Base-by-base conservation (phyloP, 2,888 invertebrate genomes). In the Pseudococcus jackbeardsleyi region DNA sequence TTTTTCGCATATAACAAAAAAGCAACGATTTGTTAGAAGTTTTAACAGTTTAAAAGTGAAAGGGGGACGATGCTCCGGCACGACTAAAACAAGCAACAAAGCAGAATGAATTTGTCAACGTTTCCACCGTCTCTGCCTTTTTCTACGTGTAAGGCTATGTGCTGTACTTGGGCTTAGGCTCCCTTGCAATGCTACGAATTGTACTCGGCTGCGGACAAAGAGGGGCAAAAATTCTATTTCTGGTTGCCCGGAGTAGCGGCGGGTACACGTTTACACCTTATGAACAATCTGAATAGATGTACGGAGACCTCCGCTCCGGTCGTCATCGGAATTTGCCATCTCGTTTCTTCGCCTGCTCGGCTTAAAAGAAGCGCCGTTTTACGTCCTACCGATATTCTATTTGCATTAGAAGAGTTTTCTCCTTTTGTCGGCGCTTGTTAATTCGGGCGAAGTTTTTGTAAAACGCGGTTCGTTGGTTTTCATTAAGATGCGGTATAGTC, bases 71-170 rank as follows among this genome's bases (percentile, higher is more conserved):
- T 22, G 46, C 79, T 19, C 79, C 33, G 33, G 46, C 42, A 19
- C 46, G 79, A 33, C 79, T 79, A 79, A 79, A 42, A 79, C 79
- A 79, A 79, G 42, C 79, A 79, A 79, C 79, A 79, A 79, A 79
- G 79, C 79, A 79, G 79, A 79, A 79, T 79, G 46, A 79, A 79
- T 79, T 79, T 79, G 79, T 79, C 79, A 79, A 79, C 79, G n/a
- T 79, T 79, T 79, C 17, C 77, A 12, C 42, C 79, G n/a, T 11
- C 26, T 59, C 59, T n/a, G 19, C 17, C 54, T 59, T 5, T 59
- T 5, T 59, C 19, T 59, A 15, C 17, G 19, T 59, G 6, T 59
- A 0, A 4, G 5, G 7, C 59, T 59, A 11, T 72, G 26, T 33
- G 3, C 68, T 9, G 68, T 72, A n/a, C 68, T 72, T 33, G 4